Evolutionary conservation across 2,888 invertebrate species (phyloP), one percentile per base, ranked within the genome.

Genomic region (Mimas tiliae): DNA sequence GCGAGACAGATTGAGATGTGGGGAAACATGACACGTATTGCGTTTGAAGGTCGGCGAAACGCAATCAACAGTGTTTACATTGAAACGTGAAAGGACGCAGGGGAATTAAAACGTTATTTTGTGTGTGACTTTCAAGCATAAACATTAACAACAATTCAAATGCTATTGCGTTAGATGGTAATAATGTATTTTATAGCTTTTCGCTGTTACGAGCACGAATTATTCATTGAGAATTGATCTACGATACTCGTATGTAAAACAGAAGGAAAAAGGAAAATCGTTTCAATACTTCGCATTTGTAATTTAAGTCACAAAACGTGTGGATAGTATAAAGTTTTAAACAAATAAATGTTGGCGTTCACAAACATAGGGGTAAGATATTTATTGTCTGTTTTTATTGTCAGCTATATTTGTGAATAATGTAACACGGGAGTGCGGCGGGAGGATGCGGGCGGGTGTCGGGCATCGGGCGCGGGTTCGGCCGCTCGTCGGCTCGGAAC

Each of bases 361-460:
- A 73, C 76, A 73, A 83, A 78, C 78, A 84, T 85, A 83, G 84
- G 88, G 86, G 87, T 82, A 76, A 80, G 77, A 81, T 85, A 83
- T 85, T 84, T 85, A 84, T 85, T 82, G 81, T 78, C 19, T 71
- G 76, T 84, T 83, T 83, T 84, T 79, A 84, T 81, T 72, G 78
- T 78, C 72, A 74, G 75, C 74, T 76, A 76, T 80, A 80, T 80
- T 78, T 75, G 81, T 88, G 85, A 86, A 89, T 86, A 86, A 84
- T 85, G 78, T 82, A 84, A 78, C 70, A 67, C 69, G 69, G 69
- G 67, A 72, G 68, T 11, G n/a, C n/a, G n/a, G n/a, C n/a, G 53
- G 69, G 67, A 71, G 70, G 71, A 77, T 78, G 75, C 77, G 78
- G 76, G 78, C 68, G 67, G 50, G 55, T 4, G 38, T 9, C 19